A percentile compares a stretch with the other conserved stretches of the same genome.
Evolutionary conservation across 1,140 invertebrate species (phyloP).

Genomic region (Drosophila burlai): DNA sequence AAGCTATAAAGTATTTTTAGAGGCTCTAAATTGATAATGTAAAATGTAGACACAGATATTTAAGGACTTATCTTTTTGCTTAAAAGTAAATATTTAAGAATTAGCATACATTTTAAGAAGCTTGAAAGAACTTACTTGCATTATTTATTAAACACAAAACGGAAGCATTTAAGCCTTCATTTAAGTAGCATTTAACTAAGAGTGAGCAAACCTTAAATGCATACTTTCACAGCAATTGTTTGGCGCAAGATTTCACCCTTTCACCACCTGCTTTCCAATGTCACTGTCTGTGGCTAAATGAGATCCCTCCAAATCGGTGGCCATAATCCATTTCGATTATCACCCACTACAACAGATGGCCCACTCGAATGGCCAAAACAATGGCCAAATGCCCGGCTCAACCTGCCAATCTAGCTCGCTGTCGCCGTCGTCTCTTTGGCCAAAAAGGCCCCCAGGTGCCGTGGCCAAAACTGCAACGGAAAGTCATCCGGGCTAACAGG

Average conservation of each 20-base stretch:
- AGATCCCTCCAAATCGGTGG: slow-evolving; percentile 13
- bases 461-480: slow-evolving; percentile 41
- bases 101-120: neutral
- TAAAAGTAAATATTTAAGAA: neutral
- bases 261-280: slow-evolving; percentile 6
- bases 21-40: neutral
- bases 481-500: slow-evolving; percentile 17
- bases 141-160: neutral
- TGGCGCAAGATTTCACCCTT: neutral
- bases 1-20: neutral
- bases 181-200: neutral
- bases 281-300: neutral
- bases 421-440: slow-evolving; percentile 1
- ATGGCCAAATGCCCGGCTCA: slow-evolving; percentile 30
- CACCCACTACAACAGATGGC: slow-evolving; percentile 27
- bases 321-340: slow-evolving; percentile 30
- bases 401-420: slow-evolving; percentile 21
- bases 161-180: neutral
- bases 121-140: neutral
- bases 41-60: neutral
- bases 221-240: neutral
- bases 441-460: slow-evolving; percentile 12
- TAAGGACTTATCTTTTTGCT: neutral
- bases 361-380: slow-evolving; percentile 25
- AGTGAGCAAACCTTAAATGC: neutral